Evolutionary conservation across 2,888 invertebrate species (phyloP).

Genomic region (Ceriagrion tenellum): DNA sequence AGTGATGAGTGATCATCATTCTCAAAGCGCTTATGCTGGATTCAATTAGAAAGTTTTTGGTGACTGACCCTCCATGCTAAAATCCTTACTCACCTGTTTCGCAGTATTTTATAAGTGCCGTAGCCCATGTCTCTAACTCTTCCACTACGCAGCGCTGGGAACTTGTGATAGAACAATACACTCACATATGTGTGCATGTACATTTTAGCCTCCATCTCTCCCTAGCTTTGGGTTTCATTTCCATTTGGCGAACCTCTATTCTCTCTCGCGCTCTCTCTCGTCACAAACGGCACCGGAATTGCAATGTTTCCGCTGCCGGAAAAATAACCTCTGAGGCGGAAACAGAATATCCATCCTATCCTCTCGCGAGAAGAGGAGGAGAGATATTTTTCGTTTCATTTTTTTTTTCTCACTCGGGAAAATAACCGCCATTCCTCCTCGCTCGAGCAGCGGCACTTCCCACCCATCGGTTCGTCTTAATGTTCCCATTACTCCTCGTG

Average conservation of each 20-base stretch:
- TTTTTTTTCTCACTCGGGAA: not conserved
- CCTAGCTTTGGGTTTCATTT: not conserved
- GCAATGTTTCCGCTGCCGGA: not conserved
- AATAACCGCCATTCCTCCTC: constrained; percentile 24
- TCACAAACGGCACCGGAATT: not conserved
- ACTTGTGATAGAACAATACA: no score
- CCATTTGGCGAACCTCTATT: not conserved
- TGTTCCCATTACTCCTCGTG: constrained; percentile 8
- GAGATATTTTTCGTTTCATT: not conserved
- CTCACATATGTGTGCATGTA: no score
- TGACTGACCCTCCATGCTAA: no score
- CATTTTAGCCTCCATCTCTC: not conserved
- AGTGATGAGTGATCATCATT: no score
- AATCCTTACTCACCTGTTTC: no score
- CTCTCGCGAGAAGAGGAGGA: not conserved
- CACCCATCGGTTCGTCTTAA: constrained; percentile 31
- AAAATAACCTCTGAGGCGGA: not conserved
- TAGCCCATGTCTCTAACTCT: no score
- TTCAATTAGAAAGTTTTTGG: no score
- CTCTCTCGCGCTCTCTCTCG: not conserved
- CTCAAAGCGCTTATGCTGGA: no score
- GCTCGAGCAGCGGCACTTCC: not conserved
- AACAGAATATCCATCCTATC: not conserved
- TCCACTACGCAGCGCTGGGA: no score
- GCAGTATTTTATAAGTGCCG: no score